Evolutionary conservation across 1,140 invertebrate genomes (phyloP).

Genomic region (Bursaphelenchus mucronatus): DNA sequence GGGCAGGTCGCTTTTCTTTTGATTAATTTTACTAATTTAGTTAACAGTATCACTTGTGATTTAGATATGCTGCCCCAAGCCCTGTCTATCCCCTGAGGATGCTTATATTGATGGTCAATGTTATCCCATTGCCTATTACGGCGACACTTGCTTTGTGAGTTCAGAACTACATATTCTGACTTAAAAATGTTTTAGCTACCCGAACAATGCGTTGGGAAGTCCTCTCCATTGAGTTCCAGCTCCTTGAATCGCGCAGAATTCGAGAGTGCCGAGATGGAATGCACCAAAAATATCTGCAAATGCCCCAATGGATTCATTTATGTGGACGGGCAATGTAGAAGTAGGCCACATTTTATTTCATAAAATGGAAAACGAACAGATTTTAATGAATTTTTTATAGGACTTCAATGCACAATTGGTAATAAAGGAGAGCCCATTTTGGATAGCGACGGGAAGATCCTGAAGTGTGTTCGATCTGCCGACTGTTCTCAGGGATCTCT

Average conservation of each 20-base stretch:
- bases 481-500: constrained; percentile 50
- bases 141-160: constrained; percentile 49
- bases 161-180: constrained; percentile 11
- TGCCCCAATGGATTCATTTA: constrained; percentile 45
- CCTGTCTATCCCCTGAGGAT: constrained; percentile 48
- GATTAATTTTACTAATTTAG: constrained; percentile 5
- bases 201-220: constrained; percentile 47
- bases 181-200: constrained; percentile 26
- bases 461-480: constrained; percentile 33
- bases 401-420: constrained; percentile 44
- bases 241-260: not conserved
- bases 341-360: constrained; percentile 26
- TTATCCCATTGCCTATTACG: constrained; percentile 50
- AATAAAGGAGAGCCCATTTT: constrained; percentile 46
- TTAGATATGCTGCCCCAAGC: constrained; percentile 55
- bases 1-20: constrained; percentile 24
- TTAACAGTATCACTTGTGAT: not conserved
- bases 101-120: constrained; percentile 55
- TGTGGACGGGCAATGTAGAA: constrained; percentile 42
- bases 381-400: constrained; percentile 28
- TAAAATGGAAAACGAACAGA: not conserved
- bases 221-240: not conserved
- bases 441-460: constrained; percentile 36
- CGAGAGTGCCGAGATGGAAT: constrained; percentile 40
- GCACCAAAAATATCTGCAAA: constrained; percentile 35